These are phyloP conservation scores for Biston stratarius DNA, from an alignment of 2,888 invertebrate genomes.

Conservation along the genomic window DNA sequence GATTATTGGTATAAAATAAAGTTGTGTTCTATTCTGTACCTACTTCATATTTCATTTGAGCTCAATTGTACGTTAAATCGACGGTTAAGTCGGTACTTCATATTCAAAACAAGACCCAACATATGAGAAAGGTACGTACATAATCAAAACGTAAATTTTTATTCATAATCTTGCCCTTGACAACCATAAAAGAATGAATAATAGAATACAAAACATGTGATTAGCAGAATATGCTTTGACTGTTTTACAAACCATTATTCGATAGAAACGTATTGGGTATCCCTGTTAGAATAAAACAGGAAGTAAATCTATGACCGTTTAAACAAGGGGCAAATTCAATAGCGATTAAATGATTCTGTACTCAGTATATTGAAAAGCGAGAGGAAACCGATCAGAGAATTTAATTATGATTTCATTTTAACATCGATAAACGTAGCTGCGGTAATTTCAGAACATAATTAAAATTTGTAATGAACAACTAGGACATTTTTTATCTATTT, in stretches of 20 bases:
- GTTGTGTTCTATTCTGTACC: background rate
- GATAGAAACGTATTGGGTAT: too few relatives aligned
- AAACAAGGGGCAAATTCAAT: slow-evolving; percentile 16
- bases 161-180: slow-evolving; percentile 27
- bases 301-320: slow-evolving; percentile 14
- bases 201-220: slow-evolving; percentile 14
- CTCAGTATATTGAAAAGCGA: background rate
- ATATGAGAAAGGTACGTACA: slow-evolving; percentile 7
- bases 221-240: background rate
- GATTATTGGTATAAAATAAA: background rate
- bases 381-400: background rate
- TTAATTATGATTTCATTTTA: background rate
- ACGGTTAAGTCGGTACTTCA: slow-evolving; percentile 15
- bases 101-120: slow-evolving; percentile 24
- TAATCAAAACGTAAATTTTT: slow-evolving; percentile 24
- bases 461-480: background rate
- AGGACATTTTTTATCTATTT: too few relatives aligned
- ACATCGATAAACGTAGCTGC: background rate
- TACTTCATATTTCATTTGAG: slow-evolving; percentile 5
- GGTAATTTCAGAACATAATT: background rate
- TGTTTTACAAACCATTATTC: background rate
- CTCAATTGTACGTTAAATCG: slow-evolving; percentile 19
- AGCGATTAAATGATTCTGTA: background rate
- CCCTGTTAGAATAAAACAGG: slow-evolving; percentile 20
- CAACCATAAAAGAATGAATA: slow-evolving; percentile 18